Conservation (phyloP, 1,140 invertebrate genomes). For the Phenacoccus solenopsis region DNA sequence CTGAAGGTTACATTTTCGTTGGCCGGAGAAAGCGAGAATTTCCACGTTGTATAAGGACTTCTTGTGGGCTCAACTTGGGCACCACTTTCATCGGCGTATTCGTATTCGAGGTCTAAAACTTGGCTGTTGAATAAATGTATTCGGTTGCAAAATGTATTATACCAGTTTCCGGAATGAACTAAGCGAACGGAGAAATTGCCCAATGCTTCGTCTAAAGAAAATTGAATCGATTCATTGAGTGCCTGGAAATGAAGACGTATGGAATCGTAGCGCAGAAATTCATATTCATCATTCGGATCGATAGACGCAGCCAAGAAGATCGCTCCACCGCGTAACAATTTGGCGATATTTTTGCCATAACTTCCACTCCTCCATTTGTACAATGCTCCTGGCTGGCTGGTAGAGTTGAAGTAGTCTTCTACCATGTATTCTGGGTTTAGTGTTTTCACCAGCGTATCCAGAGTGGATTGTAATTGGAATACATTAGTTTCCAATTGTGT, state of each 20-base stretch:
- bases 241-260: neutral
- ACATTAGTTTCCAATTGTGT: too few relatives aligned
- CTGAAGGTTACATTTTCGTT: neutral
- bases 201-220: neutral
- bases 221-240: neutral
- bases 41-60: neutral
- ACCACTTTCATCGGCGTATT: too few relatives aligned
- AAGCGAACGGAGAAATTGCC: neutral
- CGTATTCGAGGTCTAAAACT: too few relatives aligned
- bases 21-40: neutral
- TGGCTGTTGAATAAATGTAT: too few relatives aligned
- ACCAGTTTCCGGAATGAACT: neutral
- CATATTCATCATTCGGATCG: neutral
- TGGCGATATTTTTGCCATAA: neutral
- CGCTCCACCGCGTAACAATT: neutral
- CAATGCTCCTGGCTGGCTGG: too few relatives aligned
- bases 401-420: too few relatives aligned
- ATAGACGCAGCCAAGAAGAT: neutral
- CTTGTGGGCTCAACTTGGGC: neutral
- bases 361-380: neutral
- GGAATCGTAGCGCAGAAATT: neutral
- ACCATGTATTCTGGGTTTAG: too few relatives aligned
- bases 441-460: too few relatives aligned
- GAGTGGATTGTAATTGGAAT: too few relatives aligned
- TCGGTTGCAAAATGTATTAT: too few relatives aligned